Conservation (phyloP, 2,113 vertebrate genomes). For the Corvus hawaiiensis region DNA sequence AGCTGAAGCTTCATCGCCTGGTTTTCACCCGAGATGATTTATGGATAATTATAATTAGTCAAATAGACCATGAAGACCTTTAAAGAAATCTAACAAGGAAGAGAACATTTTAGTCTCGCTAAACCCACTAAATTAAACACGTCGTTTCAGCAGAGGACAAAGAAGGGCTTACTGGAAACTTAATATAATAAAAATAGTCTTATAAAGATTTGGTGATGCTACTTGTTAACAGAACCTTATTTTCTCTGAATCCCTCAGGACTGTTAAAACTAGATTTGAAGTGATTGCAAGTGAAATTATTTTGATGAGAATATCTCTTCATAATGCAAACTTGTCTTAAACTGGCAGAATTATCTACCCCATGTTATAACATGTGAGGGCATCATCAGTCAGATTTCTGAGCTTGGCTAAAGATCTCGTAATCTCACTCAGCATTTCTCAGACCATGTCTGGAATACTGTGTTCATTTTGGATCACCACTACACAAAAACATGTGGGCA, state of each 20-base stretch:
- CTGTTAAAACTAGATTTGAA: neutral
- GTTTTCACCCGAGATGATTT: neutral
- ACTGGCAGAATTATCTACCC: neutral
- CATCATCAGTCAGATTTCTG: neutral
- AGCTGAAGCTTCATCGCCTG: neutral
- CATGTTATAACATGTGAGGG: neutral
- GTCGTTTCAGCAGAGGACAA: neutral
- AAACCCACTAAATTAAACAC: neutral
- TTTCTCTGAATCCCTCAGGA: neutral
- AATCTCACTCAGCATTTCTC: neutral
- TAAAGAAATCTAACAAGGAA: neutral
- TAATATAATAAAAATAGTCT: conserved; percentile 14
- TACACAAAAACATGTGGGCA: neutral
- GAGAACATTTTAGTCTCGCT: conserved; percentile 8
- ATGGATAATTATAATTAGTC: conserved; percentile 32
- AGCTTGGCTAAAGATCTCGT: neutral
- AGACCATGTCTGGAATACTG: neutral
- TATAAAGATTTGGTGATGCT: neutral
- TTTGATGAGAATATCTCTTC: neutral
- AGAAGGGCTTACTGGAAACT: conserved; percentile 29
- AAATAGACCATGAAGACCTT: conserved; percentile 35
- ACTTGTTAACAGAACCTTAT: neutral
- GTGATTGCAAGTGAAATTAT: conserved; percentile 15
- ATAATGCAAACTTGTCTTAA: neutral
- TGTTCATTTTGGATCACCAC: neutral